A percentile compares a stretch with the other conserved stretches of the same genome.
These are phyloP conservation scores for human DNA, from an alignment of 2,113 vertebrate genomes.

Conservation along the genomic window DNA sequence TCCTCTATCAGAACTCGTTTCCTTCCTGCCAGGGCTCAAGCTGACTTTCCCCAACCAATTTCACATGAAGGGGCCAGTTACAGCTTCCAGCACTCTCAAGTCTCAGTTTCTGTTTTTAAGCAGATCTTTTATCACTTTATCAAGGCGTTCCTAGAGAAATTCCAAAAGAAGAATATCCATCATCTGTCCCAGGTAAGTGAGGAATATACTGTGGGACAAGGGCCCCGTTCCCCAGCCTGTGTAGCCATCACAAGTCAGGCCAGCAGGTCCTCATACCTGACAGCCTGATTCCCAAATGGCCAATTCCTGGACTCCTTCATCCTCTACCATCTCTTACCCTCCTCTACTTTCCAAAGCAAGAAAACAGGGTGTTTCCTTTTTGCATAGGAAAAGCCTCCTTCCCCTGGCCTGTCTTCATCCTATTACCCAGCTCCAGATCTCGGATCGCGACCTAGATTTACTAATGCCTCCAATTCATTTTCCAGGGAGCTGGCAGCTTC, in stretches of 20 bases:
- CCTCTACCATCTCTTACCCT: neutral
- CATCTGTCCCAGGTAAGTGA: neutral
- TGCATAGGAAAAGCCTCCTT: neutral
- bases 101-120: neutral
- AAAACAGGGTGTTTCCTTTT: neutral
- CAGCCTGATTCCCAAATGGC: neutral
- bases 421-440: neutral
- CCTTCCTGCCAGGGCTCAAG: neutral
- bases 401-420: neutral
- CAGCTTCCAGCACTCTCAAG: neutral
- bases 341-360: neutral
- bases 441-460: neutral
- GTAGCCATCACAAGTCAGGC: neutral
- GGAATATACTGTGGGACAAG: neutral
- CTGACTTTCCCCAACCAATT: neutral
- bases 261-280: neutral
- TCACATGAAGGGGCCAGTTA: neutral
- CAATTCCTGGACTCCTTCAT: neutral
- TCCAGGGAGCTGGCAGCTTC: neutral
- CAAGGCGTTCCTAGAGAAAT: neutral
- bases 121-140: neutral
- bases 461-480: neutral
- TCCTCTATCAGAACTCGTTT: neutral
- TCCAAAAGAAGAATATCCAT: neutral
- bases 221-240: rapidly evolving